Evolutionary conservation across 2,113 vertebrate genomes (phyloP).

Genomic region (Sceloporus undulatus): DNA sequence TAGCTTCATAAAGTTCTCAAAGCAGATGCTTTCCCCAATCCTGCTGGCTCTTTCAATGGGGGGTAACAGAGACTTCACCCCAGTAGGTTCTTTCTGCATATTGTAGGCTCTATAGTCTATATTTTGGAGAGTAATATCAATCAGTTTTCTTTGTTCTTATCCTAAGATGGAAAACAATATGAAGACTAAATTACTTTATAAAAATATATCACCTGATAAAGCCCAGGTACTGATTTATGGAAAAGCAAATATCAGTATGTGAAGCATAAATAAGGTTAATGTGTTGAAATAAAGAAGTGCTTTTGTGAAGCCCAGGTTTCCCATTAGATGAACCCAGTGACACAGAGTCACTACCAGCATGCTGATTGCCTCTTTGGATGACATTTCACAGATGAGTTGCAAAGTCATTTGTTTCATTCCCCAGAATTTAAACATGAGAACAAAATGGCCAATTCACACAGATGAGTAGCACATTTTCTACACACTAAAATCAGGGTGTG

Average conservation of each 20-base stretch:
- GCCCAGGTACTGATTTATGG: conserved; percentile 4
- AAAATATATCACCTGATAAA: background rate
- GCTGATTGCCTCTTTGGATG: background rate
- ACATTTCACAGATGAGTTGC: conserved; percentile 22
- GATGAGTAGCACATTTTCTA: background rate
- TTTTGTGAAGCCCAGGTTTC: conserved; percentile 9
- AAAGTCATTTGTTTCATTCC: background rate
- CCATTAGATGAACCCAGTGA: conserved; percentile 33
- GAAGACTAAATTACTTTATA: background rate
- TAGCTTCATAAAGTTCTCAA: background rate
- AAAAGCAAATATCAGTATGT: conserved; percentile 10
- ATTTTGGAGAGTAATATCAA: no score
- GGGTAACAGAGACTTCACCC: no score
- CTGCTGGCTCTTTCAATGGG: no score
- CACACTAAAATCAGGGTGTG: background rate
- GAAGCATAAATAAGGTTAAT: conserved; percentile 1
- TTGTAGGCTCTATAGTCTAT: no score
- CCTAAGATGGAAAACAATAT: background rate
- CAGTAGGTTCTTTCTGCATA: no score
- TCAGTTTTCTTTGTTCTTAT: background rate
- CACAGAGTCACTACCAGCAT: conserved; percentile 23
- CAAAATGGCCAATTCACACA: background rate
- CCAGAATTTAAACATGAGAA: conserved; percentile 5
- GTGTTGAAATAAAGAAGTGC: background rate
- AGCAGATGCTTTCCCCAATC: no score